phyloP scores from a whole-genome alignment of 2,888 invertebrate species.

The Oligia latruncula region DNA sequence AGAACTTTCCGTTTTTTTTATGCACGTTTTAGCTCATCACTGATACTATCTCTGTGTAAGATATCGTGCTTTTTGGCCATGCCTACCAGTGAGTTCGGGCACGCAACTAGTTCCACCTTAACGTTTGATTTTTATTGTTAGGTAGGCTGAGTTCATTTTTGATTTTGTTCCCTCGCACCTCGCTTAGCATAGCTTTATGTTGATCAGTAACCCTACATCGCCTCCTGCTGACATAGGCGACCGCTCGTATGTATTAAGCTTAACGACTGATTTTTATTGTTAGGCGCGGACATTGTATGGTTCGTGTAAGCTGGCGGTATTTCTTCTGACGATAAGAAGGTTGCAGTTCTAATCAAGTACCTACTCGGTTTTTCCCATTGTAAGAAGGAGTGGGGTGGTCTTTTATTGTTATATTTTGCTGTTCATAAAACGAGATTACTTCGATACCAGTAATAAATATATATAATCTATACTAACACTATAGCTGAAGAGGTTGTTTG shows the following conservation, averaged over 20 bases:
- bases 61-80: too few relatives aligned
- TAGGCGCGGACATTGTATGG: background rate
- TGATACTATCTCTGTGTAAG: too few relatives aligned
- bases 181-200: background rate
- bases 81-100: too few relatives aligned
- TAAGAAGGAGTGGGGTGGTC: background rate
- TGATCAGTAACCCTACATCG: background rate
- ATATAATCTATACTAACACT: too few relatives aligned
- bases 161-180: background rate
- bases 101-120: too few relatives aligned
- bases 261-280: constrained; percentile 35
- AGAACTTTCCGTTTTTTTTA: too few relatives aligned
- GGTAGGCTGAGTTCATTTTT: too few relatives aligned
- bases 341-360: background rate
- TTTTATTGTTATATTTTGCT: background rate
- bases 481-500: too few relatives aligned
- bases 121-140: constrained; percentile 30
- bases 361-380: background rate
- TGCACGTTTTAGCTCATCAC: too few relatives aligned
- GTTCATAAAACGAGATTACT: background rate
- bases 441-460: too few relatives aligned
- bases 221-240: constrained; percentile 24
- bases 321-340: constrained; percentile 17
- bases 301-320: constrained; percentile 18
- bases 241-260: constrained; percentile 17